Conservation (phyloP, 2,113 vertebrate species). For the Bathybates hornii region DNA sequence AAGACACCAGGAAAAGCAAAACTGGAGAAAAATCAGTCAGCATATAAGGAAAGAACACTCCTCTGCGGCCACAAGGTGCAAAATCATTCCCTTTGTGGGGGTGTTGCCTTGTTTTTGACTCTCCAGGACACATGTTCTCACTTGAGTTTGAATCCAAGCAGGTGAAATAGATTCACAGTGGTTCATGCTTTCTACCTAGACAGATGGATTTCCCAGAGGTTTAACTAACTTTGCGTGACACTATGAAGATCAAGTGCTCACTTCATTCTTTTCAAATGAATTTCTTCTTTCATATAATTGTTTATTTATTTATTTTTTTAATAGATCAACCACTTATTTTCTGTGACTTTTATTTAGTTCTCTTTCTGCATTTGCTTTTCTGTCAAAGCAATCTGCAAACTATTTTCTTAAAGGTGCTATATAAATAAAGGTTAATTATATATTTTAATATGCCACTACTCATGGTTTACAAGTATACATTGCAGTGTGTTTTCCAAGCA, state of each 20-base stretch:
- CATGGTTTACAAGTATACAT: fast-evolving
- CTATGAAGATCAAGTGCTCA: neutral
- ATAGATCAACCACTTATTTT: fast-evolving
- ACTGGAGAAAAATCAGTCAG: neutral
- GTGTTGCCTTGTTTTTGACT: neutral
- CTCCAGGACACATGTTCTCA: neutral
- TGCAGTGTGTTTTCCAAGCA: neutral
- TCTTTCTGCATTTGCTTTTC: neutral
- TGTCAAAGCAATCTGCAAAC: neutral
- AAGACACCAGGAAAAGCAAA: neutral
- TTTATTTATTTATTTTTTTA: neutral
- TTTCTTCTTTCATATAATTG: neutral
- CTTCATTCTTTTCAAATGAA: neutral
- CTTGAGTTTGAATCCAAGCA: neutral
- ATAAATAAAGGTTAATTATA: neutral
- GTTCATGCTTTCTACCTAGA: neutral
- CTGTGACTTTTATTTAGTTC: neutral
- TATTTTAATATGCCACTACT: fast-evolving
- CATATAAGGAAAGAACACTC: neutral
- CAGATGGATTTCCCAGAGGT: neutral
- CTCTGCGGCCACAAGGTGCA: neutral
- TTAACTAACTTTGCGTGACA: neutral
- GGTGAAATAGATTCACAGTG: neutral
- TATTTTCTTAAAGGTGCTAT: neutral
- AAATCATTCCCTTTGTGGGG: neutral